Conservation (phyloP, 2,888 invertebrate genomes). For the Rhogogaster chlorosoma region DNA sequence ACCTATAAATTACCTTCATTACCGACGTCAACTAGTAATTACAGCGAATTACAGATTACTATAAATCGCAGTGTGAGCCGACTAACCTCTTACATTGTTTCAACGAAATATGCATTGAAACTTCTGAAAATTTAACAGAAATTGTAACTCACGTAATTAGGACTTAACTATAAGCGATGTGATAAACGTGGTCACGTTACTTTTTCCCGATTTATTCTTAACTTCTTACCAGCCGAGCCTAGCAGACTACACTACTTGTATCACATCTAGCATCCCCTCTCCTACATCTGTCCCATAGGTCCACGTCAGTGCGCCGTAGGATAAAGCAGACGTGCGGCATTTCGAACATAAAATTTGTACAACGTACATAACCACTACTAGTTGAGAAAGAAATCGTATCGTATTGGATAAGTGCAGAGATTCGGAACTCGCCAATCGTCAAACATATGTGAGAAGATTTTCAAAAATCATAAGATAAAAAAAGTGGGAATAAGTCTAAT, state of each 20-base stretch:
- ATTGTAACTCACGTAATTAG: not conserved
- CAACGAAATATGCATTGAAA: not conserved
- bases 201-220: not conserved
- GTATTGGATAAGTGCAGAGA: not conserved
- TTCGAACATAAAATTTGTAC: not conserved
- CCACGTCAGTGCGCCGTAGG: constrained; percentile 39
- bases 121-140: not conserved
- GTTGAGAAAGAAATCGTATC: not conserved
- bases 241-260: not conserved
- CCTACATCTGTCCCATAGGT: not conserved
- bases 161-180: not conserved
- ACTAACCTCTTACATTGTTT: not conserved
- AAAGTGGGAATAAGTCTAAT: not conserved
- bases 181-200: not conserved
- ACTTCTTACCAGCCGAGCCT: constrained; percentile 22
- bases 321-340: not conserved
- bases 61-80: not conserved
- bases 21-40: not conserved
- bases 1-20: not conserved
- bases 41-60: no score
- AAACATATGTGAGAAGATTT: constrained; percentile 8
- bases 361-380: constrained; percentile 39
- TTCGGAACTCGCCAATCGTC: not conserved
- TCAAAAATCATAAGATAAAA: not conserved
- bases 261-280: not conserved